Base-by-base conservation (phyloP, 2,888 invertebrate species). In the Drosophila peninsularis region DNA sequence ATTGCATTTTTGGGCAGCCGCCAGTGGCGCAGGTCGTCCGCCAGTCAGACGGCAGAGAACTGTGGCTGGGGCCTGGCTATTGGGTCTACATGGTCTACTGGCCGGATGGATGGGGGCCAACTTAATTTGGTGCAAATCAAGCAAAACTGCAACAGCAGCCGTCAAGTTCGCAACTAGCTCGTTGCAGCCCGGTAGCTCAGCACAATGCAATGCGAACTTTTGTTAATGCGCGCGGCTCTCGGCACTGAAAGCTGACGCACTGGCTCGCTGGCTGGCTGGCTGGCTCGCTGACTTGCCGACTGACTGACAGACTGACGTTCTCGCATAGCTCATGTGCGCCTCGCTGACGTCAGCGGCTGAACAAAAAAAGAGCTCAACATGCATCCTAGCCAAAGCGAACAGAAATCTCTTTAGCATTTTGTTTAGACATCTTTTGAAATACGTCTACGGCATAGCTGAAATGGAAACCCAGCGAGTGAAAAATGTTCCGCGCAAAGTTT, bases 1-100 rank as follows among this genome's bases (percentile, higher is more conserved):
- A 85, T 88, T 85, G 85, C 87, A 88, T 87, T 86, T 85, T 86
- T 87, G 87, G 89, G 87, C 88, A 75, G 61, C 78, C 78, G 75
- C 69, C 63, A 72, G 65, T 58, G 60, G 68, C 49, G 54, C 64
- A 64, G 63, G 56, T 47, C 39, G 67, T 21, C 58, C 50, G 60
- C 45, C 68, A 47, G 66, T 10, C 63, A 53, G 53, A 30, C 27
- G 69, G 63, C 53, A 50, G 45, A 30, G 39, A 56, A 41, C 41
- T 62, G 47, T 53, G 45, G 14, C 19, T 47, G 44, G 36, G 55
- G 42, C 30, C 27, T 71, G 62, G 62, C 62, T 19, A 30, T 37
- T 37, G 37, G 52, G 24, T 34, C 14, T 34, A 36, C 71, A 78
- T 78, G 82, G 84, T 87, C 76, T 78, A 53, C 63, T 74, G 79